These are phyloP conservation scores for Euclidia mi DNA, from an alignment of 2,888 invertebrate genomes.

Conservation along the genomic window DNA sequence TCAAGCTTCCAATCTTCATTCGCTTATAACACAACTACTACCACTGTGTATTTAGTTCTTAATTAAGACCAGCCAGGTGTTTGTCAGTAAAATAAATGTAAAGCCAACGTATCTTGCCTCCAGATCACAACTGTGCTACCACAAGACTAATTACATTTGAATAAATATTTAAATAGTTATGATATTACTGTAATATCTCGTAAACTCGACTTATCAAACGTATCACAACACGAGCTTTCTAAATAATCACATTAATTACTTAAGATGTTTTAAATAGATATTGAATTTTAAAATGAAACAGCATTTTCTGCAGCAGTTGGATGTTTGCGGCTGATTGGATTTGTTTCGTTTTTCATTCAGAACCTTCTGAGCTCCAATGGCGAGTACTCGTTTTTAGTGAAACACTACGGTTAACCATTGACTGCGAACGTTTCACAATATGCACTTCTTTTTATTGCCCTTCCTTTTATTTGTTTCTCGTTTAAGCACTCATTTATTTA, in stretches of 20 bases:
- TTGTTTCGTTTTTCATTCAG: conserved; percentile 75
- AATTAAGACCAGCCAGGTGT: not conserved
- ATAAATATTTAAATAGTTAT: conserved; percentile 1
- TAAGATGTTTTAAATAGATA: conserved; percentile 57
- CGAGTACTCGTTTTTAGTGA: conserved; percentile 67
- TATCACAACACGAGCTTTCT: not conserved
- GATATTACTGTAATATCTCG: conserved; percentile 1
- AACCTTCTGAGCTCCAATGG: conserved; percentile 59
- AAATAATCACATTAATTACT: conserved; percentile 42
- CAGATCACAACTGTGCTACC: not conserved
- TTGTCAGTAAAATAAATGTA: not conserved
- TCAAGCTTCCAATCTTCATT: no score
- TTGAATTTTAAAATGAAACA: conserved; percentile 64
- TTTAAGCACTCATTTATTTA: conserved; percentile 72
- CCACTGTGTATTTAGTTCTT: no score
- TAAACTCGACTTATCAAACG: not conserved
- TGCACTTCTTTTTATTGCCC: conserved; percentile 68
- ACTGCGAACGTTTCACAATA: conserved; percentile 71
- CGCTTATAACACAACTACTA: no score
- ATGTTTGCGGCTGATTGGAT: conserved; percentile 80
- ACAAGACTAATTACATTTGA: not conserved
- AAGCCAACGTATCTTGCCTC: not conserved
- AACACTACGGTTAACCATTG: conserved; percentile 71
- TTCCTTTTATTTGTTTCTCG: conserved; percentile 72
- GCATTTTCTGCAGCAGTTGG: conserved; percentile 56